A percentile compares a stretch with the other conserved stretches of the same genome.
phyloP scores from a whole-genome alignment of 2,113 vertebrate species.

The Anas platyrhynchos region DNA sequence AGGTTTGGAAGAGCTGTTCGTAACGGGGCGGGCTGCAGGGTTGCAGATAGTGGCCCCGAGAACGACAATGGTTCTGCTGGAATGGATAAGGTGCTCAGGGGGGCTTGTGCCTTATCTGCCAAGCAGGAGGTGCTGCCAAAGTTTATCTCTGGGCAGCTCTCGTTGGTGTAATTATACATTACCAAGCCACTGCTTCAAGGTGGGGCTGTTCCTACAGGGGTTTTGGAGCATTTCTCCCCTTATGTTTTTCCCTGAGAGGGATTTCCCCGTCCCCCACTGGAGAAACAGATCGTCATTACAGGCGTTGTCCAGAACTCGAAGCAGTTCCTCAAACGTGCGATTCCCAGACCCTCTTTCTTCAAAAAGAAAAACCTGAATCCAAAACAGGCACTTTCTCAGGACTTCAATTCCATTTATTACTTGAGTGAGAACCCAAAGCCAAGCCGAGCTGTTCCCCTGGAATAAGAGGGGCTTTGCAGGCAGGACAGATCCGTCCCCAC shows the following conservation, averaged over 20 bases:
- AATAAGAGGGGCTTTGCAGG: not conserved
- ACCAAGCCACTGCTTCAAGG: not conserved
- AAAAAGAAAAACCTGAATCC: not conserved
- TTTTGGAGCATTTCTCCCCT: not conserved
- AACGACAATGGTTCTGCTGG: conserved; percentile 5
- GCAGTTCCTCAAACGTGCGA: not conserved
- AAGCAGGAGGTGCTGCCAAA: not conserved
- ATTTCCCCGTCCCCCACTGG: not conserved
- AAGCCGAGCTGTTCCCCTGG: not conserved
- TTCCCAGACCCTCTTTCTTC: not conserved
- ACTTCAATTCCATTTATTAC: not conserved
- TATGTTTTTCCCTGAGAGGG: not conserved
- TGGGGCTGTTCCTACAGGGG: not conserved
- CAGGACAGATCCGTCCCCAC: not conserved
- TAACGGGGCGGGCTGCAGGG: not conserved
- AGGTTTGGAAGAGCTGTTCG: not conserved
- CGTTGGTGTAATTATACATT: not conserved
- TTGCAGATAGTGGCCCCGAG: conserved; percentile 17
- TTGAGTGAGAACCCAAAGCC: not conserved
- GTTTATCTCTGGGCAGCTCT: conserved; percentile 16
- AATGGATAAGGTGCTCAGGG: conserved; percentile 36
- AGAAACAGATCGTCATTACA: not conserved
- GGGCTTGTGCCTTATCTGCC: conserved; percentile 39
- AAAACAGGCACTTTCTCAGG: not conserved
- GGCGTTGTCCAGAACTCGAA: not conserved